Evolutionary conservation across 2,888 invertebrate species (phyloP).

Genomic region (Synanthedon myopaeformis): DNA sequence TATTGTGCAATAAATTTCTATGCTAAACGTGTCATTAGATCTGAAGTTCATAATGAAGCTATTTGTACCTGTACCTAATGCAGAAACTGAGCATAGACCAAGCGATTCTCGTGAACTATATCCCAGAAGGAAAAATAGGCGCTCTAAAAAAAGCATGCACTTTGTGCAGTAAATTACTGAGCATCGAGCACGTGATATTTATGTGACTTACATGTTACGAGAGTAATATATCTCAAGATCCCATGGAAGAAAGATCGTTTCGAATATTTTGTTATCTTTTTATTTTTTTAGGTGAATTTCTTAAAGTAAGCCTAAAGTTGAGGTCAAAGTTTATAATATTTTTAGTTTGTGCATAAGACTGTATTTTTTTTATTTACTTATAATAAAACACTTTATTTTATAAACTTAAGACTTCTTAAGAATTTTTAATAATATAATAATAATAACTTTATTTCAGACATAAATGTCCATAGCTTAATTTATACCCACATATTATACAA

Average conservation of each 20-base stretch:
- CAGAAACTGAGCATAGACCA: not conserved
- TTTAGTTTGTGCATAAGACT: not conserved
- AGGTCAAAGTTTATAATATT: not conserved
- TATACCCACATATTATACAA: no score
- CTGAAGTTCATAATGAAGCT: no score
- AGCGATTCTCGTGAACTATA: not conserved
- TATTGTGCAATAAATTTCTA: no score
- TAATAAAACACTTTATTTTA: not conserved
- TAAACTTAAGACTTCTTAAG: not conserved
- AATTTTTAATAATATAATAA: no score
- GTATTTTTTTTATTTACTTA: no score
- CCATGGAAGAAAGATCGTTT: not conserved
- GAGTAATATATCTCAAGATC: not conserved
- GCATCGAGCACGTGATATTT: not conserved
- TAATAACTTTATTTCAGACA: no score
- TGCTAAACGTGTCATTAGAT: no score
- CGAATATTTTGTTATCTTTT: not conserved
- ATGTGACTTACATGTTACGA: not conserved
- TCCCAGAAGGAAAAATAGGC: not conserved
- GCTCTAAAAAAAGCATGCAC: conserved; percentile 1
- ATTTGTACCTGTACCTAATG: no score
- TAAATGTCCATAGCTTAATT: no score
- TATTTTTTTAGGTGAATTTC: not conserved
- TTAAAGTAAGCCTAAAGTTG: not conserved
- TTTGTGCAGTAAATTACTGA: not conserved